Evolutionary conservation across 2,888 invertebrate species (phyloP).

Genomic region (Erynnis tages): DNA sequence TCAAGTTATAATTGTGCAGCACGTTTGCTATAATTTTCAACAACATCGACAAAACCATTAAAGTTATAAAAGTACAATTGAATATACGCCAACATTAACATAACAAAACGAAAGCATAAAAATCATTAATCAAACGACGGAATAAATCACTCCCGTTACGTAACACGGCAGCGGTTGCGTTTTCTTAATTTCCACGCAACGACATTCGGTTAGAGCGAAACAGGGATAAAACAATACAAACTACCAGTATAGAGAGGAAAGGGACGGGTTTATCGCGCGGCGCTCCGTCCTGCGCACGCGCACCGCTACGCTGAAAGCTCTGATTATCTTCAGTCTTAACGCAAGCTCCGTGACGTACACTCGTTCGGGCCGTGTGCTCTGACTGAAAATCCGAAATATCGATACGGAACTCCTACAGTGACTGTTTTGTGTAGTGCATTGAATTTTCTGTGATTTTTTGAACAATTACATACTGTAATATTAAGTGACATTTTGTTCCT

Average conservation of each 20-base stretch:
- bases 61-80: conserved; percentile 45
- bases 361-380: conserved; percentile 40
- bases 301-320: conserved; percentile 67
- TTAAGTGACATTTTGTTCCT: conserved; percentile 40
- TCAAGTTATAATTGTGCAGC: too few relatives aligned
- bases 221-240: conserved; percentile 39
- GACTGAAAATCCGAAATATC: conserved; percentile 43
- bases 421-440: conserved; percentile 45
- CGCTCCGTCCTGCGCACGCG: conserved; percentile 54
- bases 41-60: conserved; percentile 26
- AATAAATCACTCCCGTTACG: conserved; percentile 71
- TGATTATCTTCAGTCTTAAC: conserved; percentile 62
- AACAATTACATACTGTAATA: conserved; percentile 34
- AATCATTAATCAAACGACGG: conserved; percentile 65
- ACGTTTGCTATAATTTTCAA: conserved; percentile 1
- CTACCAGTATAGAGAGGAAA: conserved; percentile 36
- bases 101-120: conserved; percentile 58
- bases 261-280: conserved; percentile 43
- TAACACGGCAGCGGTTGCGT: conserved; percentile 50
- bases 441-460: conserved; percentile 37
- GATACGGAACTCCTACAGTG: conserved; percentile 49
- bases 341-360: conserved; percentile 53
- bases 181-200: conserved; percentile 65
- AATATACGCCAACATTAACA: conserved; percentile 62
- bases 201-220: conserved; percentile 49